Conservation (phyloP, 2,888 invertebrate genomes). For the Drosophila diplacantha region DNA sequence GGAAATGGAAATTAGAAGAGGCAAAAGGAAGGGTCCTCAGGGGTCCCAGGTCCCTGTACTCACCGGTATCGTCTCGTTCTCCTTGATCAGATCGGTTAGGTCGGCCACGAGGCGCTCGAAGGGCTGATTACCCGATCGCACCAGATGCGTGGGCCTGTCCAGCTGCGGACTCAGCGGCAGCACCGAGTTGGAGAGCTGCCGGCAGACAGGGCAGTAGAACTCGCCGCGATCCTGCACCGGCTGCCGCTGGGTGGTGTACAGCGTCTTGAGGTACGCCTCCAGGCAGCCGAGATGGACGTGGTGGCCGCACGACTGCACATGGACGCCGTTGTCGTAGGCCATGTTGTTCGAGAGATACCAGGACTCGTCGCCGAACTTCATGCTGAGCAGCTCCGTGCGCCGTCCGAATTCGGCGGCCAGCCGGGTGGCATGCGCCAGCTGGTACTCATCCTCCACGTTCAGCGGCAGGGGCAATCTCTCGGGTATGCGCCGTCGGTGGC, state of each 20-base stretch:
- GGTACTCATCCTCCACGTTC: constrained; percentile 82
- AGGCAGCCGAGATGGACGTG: constrained; percentile 97
- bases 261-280: constrained; percentile 91
- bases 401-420: constrained; percentile 87
- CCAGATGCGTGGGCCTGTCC: constrained; percentile 83
- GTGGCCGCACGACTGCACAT: constrained; percentile 97
- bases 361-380: constrained; percentile 88
- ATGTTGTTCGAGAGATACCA: constrained; percentile 89
- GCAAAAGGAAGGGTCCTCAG: neutral
- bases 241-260: constrained; percentile 87
- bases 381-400: constrained; percentile 86
- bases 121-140: constrained; percentile 79
- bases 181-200: constrained; percentile 93
- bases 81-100: constrained; percentile 82
- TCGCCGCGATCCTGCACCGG: constrained; percentile 89
- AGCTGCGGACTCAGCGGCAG: constrained; percentile 88
- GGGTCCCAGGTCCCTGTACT: constrained; percentile 59
- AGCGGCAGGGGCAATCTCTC: constrained; percentile 80
- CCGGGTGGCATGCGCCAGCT: constrained; percentile 81
- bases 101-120: constrained; percentile 77
- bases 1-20: constrained; percentile 4
- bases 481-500: constrained; percentile 81
- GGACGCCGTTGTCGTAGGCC: constrained; percentile 94
- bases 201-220: constrained; percentile 96
- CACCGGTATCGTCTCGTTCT: constrained; percentile 83